Conservation (phyloP, 2,113 vertebrate species). For the Garra rufa region DNA sequence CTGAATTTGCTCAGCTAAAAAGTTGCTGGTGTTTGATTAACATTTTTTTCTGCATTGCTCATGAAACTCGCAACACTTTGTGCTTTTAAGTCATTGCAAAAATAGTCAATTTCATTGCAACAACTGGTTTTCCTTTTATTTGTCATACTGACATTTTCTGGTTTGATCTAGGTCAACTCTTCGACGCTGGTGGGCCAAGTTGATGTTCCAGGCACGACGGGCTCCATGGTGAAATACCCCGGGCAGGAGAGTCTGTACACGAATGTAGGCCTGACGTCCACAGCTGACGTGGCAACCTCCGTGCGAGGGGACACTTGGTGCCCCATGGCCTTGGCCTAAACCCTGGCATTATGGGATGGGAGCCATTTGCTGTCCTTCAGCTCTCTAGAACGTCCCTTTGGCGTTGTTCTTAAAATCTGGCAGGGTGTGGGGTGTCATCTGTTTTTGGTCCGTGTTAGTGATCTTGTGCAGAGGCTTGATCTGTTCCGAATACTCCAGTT, state of each 20-base stretch:
- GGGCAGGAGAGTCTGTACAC: constrained; percentile 90
- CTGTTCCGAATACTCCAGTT: constrained; percentile 49
- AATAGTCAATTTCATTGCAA: neutral
- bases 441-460: constrained; percentile 52
- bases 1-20: neutral
- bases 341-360: neutral
- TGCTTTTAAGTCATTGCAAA: neutral
- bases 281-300: constrained; percentile 84
- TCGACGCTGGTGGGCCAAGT: constrained; percentile 83
- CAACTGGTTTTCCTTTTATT: neutral
- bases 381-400: constrained; percentile 59
- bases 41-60: neutral
- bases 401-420: constrained; percentile 52
- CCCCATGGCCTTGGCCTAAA: constrained; percentile 91
- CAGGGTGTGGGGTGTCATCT: constrained; percentile 61
- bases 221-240: constrained; percentile 87
- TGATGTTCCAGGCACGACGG: constrained; percentile 82
- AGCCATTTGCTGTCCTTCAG: constrained; percentile 32
- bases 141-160: neutral
- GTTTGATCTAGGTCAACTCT: constrained; percentile 80
- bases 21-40: neutral
- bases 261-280: constrained; percentile 86
- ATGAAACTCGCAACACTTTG: neutral
- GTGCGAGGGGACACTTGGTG: constrained; percentile 95
- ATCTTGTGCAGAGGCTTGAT: constrained; percentile 45